phyloP scores from a whole-genome alignment of 2,888 invertebrate genomes.

The Aporophyla lueneburgensis region DNA sequence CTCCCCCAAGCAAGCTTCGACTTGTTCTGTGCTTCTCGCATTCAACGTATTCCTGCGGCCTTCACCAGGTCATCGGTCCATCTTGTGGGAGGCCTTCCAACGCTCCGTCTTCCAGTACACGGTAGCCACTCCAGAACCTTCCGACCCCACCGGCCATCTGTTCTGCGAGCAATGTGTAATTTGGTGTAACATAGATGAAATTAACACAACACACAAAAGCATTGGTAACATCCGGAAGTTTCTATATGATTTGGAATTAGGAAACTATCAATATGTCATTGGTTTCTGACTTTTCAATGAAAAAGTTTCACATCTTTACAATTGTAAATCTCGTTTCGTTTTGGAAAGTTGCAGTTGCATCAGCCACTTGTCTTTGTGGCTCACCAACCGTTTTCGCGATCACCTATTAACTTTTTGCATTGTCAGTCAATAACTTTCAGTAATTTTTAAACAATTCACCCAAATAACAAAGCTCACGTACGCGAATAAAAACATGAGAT shows the following conservation, averaged over 20 bases:
- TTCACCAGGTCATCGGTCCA: no score
- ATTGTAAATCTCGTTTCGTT: neutral
- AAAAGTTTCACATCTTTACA: neutral
- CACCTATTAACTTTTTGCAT: constrained; percentile 40
- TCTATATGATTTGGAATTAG: neutral
- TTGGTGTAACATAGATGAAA: neutral
- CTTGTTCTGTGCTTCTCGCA: no score
- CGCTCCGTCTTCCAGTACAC: no score
- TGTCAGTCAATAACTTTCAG: constrained; percentile 17
- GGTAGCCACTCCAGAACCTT: no score
- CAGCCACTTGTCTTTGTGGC: neutral
- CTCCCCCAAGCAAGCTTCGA: no score
- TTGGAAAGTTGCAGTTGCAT: constrained; percentile 13
- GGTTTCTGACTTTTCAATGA: neutral
- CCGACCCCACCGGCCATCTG: no score
- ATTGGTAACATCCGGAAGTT: neutral
- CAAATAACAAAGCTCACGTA: constrained; percentile 57
- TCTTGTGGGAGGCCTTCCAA: no score
- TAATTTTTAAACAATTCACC: constrained; percentile 7
- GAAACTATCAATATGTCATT: neutral
- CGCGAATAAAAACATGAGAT: constrained; percentile 49
- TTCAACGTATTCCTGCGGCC: no score
- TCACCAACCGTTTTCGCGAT: constrained; percentile 11
- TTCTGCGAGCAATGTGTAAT: no score
- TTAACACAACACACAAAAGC: neutral